Evolutionary conservation across 2,888 invertebrate genomes (phyloP), one percentile per base, ranked within the genome.

Genomic region (Tolmerus cingulatus): DNA sequence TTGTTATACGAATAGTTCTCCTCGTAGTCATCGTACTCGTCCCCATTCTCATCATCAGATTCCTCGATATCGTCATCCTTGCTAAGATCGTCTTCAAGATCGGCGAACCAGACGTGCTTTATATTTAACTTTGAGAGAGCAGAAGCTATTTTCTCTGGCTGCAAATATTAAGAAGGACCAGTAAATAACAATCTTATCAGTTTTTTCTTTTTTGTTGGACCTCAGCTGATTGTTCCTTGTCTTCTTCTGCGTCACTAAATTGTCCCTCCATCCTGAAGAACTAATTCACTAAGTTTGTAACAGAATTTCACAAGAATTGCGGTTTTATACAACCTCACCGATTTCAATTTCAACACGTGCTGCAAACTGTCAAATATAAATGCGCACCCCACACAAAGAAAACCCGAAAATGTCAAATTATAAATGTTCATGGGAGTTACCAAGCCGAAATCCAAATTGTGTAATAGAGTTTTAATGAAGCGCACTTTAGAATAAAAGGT

Each of bases 231-330:
- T 34, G 14, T 12, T 19, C 12, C n/a, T 57, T 78, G 76, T 91
- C 90, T 23, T 92, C 92, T 81, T 92, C 92, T 0, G 92, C 91
- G 89, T 92, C 92, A 87, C 92, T 92, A 88, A 91, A 92, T 88
- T 92, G 92, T 87, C 92, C 92, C 40, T 87, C 88, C 79, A 90
- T 88, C 90, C 90, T 91, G 9, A 66, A 16, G 19, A 34, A 74
- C 40, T 55, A 74, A 5, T 74, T 55, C 12, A 16, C 23, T n/a
- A 77, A 74, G 5, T 79, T 34, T 0, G 7, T 8, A n/a, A 46
- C 34, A 78, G 19, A 40, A 40, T 34, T 78, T 40, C 30, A 40
- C 23, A 78, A 78, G 16, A 46, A 23, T 37, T 1, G n/a, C 76
- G 16, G 1, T 23, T 76, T 76, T 76, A 40, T 37, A 2, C 76